Base-by-base conservation (phyloP, 2,797 vertebrate genomes). In the Xenops minutus region DNA sequence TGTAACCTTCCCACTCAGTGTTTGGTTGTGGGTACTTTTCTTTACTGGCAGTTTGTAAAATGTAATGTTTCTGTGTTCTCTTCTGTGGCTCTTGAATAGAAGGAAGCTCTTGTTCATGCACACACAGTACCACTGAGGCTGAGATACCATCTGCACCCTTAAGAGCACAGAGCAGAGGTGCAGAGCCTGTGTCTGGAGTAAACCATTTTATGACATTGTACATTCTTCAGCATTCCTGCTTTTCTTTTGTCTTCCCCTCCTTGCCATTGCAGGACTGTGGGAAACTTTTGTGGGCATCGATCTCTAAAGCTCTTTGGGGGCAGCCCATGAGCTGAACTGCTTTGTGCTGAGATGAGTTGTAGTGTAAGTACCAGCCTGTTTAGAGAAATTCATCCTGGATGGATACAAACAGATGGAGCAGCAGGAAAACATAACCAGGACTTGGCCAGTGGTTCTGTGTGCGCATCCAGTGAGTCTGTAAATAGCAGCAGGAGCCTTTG, bases 81-180 rank as follows among this genome's bases (percentile, higher is more conserved):
- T 87, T 41, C 56, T 54, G 3, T 58, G 67, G 72, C 59, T 89
- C 89, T 88, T 73, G 84, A 93, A 93, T 49, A 94, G 82, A 93
- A 75, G 59, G 37, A 79, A 76, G 52, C 75, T 92, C 63, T 76
- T 66, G 27, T 49, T 89, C 52, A 58, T 46, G 89, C 92, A 85
- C 89, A 83, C 49, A 24, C 46, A 80, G 78, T 90, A 48, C 78
- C 29, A 21, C 72, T 66, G 84, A 85, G 82, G 58, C 75, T 77
- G 55, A 82, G 48, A 6, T 54, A 56, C 62, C 52, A 51, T 87
- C 86, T 75, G 62, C 26, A 67, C 62, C 82, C 66, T 3, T 51
- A 36, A 14, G 15, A 75, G 89, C 82, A 8, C 3, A 69, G 46
- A 58, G 66, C 59, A 87, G 81, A 56, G 48, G 29, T 71, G 36